Evolutionary conservation across 2,113 vertebrate genomes (phyloP).

Genomic region (Canis aureus): DNA sequence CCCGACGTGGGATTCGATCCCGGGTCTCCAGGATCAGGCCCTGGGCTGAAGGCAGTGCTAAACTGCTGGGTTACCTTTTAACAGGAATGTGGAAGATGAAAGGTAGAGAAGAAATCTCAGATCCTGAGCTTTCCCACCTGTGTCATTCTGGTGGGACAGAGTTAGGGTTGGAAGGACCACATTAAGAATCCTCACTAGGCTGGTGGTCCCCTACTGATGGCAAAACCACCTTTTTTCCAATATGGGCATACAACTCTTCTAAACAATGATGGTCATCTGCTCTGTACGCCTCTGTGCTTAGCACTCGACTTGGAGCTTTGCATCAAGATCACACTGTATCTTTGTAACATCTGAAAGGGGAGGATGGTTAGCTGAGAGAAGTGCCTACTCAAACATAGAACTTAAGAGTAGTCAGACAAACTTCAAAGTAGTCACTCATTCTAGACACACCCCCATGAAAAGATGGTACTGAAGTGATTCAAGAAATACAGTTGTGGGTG

Average conservation of each 20-base stretch:
- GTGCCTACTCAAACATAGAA: background rate
- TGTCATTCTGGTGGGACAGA: background rate
- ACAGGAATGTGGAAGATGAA: background rate
- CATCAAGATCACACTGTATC: background rate
- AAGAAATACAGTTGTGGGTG: background rate
- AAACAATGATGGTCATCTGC: background rate
- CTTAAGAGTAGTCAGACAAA: background rate
- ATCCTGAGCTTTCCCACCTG: background rate
- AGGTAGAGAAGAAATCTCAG: background rate
- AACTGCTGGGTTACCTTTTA: background rate
- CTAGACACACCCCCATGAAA: background rate
- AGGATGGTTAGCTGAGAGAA: background rate
- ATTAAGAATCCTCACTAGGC: background rate
- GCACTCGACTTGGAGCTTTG: background rate
- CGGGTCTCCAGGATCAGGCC: too few relatives aligned
- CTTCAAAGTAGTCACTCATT: slow-evolving; percentile 29
- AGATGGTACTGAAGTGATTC: background rate
- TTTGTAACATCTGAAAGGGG: background rate
- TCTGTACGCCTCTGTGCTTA: background rate
- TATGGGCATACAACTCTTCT: background rate
- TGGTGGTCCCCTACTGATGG: background rate
- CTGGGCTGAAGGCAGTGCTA: too few relatives aligned
- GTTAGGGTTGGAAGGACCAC: background rate
- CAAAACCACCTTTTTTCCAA: background rate
- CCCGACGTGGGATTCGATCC: too few relatives aligned